These are phyloP conservation scores for Scaeva pyrastri DNA, from an alignment of 2,888 invertebrate genomes.

Conservation along the genomic window DNA sequence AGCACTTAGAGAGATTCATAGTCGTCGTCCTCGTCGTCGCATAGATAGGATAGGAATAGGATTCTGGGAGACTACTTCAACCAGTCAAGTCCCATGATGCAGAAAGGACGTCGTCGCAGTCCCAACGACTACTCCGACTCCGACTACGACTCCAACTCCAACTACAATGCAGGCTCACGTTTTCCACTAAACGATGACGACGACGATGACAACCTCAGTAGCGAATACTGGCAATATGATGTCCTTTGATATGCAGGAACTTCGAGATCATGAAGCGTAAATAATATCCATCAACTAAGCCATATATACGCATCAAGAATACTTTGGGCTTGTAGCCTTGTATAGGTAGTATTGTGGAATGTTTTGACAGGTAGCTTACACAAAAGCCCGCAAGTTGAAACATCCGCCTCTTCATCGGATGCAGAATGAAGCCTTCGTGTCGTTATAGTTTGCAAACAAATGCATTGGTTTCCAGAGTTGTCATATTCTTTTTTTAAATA, in stretches of 20 bases:
- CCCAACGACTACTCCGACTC: conserved; percentile 28
- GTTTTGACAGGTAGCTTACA: conserved; percentile 67
- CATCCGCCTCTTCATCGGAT: conserved; percentile 34
- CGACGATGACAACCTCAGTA: conserved; percentile 16
- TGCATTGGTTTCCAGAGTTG: conserved; percentile 6
- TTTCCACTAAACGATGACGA: conserved; percentile 21
- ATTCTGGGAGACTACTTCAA: conserved; percentile 1
- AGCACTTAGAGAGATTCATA: conserved; percentile 73
- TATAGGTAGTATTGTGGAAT: conserved; percentile 45
- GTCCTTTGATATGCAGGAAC: conserved; percentile 68
- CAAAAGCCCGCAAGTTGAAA: conserved; percentile 44
- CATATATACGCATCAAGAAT: conserved; percentile 54
- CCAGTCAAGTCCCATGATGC: conserved; percentile 63
- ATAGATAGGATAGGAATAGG: background rate
- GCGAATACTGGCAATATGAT: conserved; percentile 59
- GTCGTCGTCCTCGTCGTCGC: conserved; percentile 25
- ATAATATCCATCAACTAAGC: conserved; percentile 67
- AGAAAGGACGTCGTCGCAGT: conserved; percentile 69
- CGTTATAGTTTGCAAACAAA: conserved; percentile 4
- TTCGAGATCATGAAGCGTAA: conserved; percentile 66
- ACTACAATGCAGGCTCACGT: background rate
- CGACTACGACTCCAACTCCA: background rate
- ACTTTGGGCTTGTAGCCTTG: conserved; percentile 22
- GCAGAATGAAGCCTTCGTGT: conserved; percentile 37
- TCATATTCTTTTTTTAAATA: background rate